Evolutionary conservation across 2,113 vertebrate genomes (phyloP).

Genomic region (Mobula birostris): DNA sequence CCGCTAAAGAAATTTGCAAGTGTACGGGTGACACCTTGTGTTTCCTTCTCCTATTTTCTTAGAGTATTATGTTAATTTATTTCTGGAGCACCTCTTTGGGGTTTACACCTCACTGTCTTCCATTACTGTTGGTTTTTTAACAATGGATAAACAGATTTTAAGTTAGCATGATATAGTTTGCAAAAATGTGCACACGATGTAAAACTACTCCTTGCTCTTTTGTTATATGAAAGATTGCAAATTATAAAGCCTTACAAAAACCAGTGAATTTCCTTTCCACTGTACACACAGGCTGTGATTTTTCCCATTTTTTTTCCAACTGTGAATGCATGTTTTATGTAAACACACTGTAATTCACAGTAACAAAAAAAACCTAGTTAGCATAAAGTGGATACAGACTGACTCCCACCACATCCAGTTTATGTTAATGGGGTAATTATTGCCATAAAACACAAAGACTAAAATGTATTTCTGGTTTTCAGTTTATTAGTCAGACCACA

Average conservation of each 20-base stretch:
- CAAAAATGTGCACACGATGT: not conserved
- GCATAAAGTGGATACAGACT: not conserved
- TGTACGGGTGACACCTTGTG: not conserved
- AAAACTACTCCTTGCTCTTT: not conserved
- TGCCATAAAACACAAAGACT: slow-evolving; percentile 18
- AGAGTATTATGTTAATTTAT: not conserved
- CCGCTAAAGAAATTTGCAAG: too few relatives aligned
- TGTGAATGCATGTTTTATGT: not conserved
- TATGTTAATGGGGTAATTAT: not conserved
- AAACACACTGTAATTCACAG: slow-evolving; percentile 19
- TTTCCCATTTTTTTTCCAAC: not conserved
- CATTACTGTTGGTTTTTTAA: not conserved
- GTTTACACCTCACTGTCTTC: not conserved
- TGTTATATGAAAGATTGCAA: not conserved
- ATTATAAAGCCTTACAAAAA: not conserved
- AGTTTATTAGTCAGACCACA: slow-evolving; percentile 29
- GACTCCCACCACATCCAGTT: not conserved
- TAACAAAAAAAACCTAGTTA: not conserved
- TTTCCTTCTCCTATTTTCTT: not conserved
- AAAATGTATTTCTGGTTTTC: slow-evolving; percentile 30
- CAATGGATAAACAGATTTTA: not conserved
- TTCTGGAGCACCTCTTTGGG: not conserved
- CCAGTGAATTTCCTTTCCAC: not conserved
- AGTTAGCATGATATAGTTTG: not conserved
- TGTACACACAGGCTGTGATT: not conserved